A percentile compares a stretch with the other conserved stretches of the same genome.
phyloP scores from a whole-genome alignment of 2,888 invertebrate species.

The Noctua comes region DNA sequence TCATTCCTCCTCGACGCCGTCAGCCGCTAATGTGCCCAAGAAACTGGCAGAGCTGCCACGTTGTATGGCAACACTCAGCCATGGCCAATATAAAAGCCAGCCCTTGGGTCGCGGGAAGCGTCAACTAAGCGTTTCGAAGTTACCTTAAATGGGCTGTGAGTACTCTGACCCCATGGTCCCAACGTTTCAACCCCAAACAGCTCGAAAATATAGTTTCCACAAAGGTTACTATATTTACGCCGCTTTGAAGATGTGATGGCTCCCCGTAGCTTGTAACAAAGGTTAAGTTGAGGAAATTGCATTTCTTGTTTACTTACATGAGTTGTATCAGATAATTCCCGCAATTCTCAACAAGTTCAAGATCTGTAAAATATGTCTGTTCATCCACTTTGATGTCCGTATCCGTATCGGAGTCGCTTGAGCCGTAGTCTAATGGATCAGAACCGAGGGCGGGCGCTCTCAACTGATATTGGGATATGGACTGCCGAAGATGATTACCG shows the following conservation, averaged over 20 bases:
- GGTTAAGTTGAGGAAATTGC: neutral
- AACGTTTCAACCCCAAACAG: no score
- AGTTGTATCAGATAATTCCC: conserved; percentile 42
- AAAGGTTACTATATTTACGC: neutral
- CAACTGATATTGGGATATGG: neutral
- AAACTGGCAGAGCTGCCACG: no score
- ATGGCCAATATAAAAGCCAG: no score
- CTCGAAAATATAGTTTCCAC: no score
- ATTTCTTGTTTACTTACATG: conserved; percentile 38
- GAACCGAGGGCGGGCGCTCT: accelerated
- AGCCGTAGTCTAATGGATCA: neutral
- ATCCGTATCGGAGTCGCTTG: neutral
- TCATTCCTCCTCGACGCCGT: no score
- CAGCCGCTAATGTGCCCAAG: no score
- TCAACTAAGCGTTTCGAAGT: no score
- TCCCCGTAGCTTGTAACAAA: neutral
- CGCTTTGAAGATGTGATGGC: neutral
- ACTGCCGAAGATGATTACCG: neutral
- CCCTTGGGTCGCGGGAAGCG: no score
- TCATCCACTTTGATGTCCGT: neutral
- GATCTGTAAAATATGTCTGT: conserved; percentile 33
- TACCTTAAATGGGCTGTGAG: no score
- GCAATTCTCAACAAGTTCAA: conserved; percentile 45
- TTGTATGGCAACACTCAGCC: no score
- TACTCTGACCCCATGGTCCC: no score